These are phyloP conservation scores for Halocaridina rubra DNA, from an alignment of 2,888 invertebrate genomes.

Conservation along the genomic window DNA sequence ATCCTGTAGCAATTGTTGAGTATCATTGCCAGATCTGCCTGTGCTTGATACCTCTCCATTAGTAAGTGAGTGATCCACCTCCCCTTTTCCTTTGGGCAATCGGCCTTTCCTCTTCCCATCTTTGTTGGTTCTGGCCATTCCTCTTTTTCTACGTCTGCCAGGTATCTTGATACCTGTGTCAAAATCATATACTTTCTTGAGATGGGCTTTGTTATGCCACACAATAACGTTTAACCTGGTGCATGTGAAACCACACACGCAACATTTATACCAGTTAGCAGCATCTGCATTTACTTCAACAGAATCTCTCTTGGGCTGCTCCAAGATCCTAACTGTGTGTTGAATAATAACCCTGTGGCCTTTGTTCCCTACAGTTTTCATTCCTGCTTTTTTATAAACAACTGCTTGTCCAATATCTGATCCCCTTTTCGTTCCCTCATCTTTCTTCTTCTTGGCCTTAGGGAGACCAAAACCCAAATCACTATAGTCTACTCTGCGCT, in stretches of 20 bases:
- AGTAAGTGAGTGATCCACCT: slow-evolving; percentile 53
- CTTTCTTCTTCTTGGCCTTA: slow-evolving; percentile 57
- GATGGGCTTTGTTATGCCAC: slow-evolving; percentile 62
- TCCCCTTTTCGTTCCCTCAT: slow-evolving; percentile 24
- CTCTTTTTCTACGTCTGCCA: slow-evolving; percentile 43
- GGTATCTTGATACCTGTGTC: slow-evolving; percentile 61
- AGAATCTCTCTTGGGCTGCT: slow-evolving; percentile 52
- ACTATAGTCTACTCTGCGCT: slow-evolving; percentile 71
- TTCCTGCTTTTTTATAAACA: slow-evolving; percentile 53
- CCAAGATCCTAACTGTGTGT: slow-evolving; percentile 57
- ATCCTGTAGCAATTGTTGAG: slow-evolving; percentile 54
- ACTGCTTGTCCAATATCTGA: slow-evolving; percentile 60
- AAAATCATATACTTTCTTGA: slow-evolving; percentile 57
- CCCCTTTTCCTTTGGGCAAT: slow-evolving; percentile 13
- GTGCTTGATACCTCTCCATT: slow-evolving; percentile 48
- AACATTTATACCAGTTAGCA: slow-evolving; percentile 56
- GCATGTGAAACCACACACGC: slow-evolving; percentile 56
- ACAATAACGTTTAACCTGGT: slow-evolving; percentile 57
- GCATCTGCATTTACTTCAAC: slow-evolving; percentile 43
- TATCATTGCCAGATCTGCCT: slow-evolving; percentile 29
- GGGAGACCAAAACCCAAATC: slow-evolving; percentile 69
- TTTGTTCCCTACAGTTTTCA: neutral
- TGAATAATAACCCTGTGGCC: slow-evolving; percentile 37
- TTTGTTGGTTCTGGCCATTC: slow-evolving; percentile 1
- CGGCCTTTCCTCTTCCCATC: slow-evolving; percentile 33